Conservation (phyloP, 2,113 vertebrate genomes). For the Coracopsis vasa region DNA sequence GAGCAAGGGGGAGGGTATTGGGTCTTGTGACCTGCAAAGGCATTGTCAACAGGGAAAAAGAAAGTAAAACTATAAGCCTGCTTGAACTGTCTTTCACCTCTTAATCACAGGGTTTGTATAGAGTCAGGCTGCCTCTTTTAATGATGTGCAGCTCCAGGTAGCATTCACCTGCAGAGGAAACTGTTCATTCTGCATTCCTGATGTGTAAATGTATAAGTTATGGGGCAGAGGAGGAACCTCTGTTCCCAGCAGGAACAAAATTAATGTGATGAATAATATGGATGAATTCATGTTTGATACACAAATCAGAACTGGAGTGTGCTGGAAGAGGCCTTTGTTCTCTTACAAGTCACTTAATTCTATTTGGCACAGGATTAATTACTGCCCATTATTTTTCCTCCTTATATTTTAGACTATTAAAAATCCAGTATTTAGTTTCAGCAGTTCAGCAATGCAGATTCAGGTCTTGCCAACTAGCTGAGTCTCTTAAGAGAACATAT, state of each 20-base stretch:
- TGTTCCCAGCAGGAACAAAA: not conserved
- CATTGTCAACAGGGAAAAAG: rapidly evolving
- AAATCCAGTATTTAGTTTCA: not conserved
- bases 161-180: not conserved
- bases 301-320: not conserved
- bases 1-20: rapidly evolving
- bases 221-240: not conserved
- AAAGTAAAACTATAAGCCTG: not conserved
- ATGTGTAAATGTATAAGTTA: rapidly evolving
- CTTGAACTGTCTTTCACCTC: not conserved
- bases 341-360: not conserved
- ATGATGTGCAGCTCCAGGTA: rapidly evolving
- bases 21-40: rapidly evolving
- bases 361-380: not conserved
- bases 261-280: not conserved
- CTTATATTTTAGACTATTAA: not conserved
- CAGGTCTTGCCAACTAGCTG: not conserved
- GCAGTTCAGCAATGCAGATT: not conserved
- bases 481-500: not conserved
- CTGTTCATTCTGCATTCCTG: rapidly evolving
- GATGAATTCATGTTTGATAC: not conserved
- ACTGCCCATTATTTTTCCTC: not conserved
- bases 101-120: rapidly evolving
- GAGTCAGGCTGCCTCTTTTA: not conserved
- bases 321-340: not conserved